phyloP scores from a whole-genome alignment of 1,140 invertebrate species.

The Aphis craccivora region DNA sequence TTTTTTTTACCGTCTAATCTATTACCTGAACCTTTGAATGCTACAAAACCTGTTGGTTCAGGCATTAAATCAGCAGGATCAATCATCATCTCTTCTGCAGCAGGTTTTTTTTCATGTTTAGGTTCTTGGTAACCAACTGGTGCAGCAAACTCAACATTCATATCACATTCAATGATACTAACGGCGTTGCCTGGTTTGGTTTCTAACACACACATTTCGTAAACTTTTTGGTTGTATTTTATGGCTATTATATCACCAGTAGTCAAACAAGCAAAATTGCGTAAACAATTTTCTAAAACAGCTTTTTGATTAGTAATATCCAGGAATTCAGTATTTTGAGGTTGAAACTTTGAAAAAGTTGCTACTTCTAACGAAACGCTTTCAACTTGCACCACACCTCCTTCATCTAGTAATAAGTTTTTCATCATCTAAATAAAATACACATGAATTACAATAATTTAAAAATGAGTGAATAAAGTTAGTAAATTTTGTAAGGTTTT shows the following conservation, averaged over 20 bases:
- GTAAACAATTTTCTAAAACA: constrained; percentile 93
- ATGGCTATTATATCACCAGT: constrained; percentile 97
- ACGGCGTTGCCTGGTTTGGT: constrained; percentile 94
- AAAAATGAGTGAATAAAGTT: not conserved
- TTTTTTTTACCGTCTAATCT: constrained; percentile 69
- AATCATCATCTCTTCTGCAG: constrained; percentile 70
- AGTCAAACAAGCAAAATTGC: constrained; percentile 97
- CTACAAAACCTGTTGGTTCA: constrained; percentile 75
- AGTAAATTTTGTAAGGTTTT: not conserved
- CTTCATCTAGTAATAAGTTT: constrained; percentile 92
- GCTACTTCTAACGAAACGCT: constrained; percentile 93
- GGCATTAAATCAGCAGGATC: constrained; percentile 76
- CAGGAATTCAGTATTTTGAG: constrained; percentile 93
- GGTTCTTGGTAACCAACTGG: constrained; percentile 95
- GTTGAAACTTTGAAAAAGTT: constrained; percentile 97
- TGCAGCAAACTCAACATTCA: constrained; percentile 98
- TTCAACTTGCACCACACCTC: constrained; percentile 87
- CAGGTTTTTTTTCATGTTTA: constrained; percentile 64
- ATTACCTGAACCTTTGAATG: constrained; percentile 75
- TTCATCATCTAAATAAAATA: constrained; percentile 88
- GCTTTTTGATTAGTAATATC: constrained; percentile 98
- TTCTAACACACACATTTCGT: constrained; percentile 95
- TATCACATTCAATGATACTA: constrained; percentile 99
- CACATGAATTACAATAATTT: not conserved
- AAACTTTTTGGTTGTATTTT: constrained; percentile 94